phyloP scores from a whole-genome alignment of 2,113 vertebrate species.

The Leptobrachium leishanense region DNA sequence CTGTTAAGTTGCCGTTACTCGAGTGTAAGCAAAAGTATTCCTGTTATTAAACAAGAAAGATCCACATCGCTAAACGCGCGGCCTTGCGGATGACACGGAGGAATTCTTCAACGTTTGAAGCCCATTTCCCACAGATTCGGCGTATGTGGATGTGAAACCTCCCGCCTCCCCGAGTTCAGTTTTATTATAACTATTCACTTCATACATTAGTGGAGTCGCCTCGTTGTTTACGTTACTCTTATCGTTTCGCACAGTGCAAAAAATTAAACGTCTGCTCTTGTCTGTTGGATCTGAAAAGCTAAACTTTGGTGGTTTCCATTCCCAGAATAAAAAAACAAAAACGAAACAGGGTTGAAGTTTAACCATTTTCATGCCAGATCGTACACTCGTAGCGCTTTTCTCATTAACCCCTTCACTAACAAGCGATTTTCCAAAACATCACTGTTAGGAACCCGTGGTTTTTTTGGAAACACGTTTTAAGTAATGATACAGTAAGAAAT shows the following conservation, averaged over 20 bases:
- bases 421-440: too few species aligned
- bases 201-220: constrained; percentile 36
- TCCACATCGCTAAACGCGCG: constrained; percentile 60
- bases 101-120: constrained; percentile 59
- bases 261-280: constrained; percentile 15
- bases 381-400: neutral
- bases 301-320: neutral
- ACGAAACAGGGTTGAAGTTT: neutral
- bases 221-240: constrained; percentile 31
- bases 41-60: constrained; percentile 63
- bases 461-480: too few species aligned
- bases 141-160: constrained; percentile 31
- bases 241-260: constrained; percentile 29
- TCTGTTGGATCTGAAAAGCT: neutral
- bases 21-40: constrained; percentile 61
- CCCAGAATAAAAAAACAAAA: constrained; percentile 6
- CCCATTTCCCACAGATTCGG: constrained; percentile 54
- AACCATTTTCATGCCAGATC: neutral
- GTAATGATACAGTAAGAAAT: too few species aligned
- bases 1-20: constrained; percentile 54
- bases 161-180: constrained; percentile 33
- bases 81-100: constrained; percentile 57
- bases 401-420: neutral
- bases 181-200: constrained; percentile 42
- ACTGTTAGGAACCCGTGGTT: too few species aligned